These are phyloP conservation scores for Chaetorhynchus papuensis DNA, from an alignment of 2,113 vertebrate genomes.

Conservation along the genomic window DNA sequence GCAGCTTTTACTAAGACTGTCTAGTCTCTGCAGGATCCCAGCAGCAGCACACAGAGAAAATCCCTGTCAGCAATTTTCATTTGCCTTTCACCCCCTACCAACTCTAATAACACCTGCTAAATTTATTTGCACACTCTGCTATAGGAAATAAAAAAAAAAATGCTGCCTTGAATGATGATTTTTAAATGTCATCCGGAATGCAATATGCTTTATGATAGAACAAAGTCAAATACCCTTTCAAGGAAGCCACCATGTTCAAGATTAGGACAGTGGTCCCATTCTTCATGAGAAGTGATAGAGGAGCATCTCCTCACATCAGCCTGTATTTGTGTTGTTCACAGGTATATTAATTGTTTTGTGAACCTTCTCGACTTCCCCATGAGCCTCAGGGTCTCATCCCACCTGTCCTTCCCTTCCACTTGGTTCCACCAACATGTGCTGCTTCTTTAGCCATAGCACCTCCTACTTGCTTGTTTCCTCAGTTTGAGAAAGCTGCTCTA, in stretches of 20 bases:
- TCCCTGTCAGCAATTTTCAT: conserved; percentile 25
- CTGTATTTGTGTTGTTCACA: neutral
- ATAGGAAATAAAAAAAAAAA: neutral
- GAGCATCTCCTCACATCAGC: neutral
- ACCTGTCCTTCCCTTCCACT: neutral
- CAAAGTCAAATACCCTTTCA: neutral
- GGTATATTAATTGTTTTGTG: neutral
- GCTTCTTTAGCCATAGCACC: neutral
- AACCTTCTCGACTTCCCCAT: neutral
- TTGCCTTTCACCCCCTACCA: neutral
- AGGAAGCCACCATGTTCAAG: neutral
- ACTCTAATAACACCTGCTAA: conserved; percentile 33
- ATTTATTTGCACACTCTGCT: neutral
- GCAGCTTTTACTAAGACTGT: neutral
- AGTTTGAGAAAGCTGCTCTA: neutral
- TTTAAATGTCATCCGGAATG: neutral
- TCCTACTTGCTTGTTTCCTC: neutral
- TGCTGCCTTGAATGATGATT: neutral
- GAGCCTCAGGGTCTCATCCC: neutral
- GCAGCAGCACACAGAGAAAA: neutral
- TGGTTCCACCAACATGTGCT: neutral
- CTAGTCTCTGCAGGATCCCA: conserved; percentile 8
- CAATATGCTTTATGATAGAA: neutral
- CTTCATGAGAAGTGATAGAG: neutral
- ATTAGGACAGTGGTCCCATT: neutral